Base-by-base conservation (phyloP, 2,888 invertebrate genomes). In the Dynastes maya region DNA sequence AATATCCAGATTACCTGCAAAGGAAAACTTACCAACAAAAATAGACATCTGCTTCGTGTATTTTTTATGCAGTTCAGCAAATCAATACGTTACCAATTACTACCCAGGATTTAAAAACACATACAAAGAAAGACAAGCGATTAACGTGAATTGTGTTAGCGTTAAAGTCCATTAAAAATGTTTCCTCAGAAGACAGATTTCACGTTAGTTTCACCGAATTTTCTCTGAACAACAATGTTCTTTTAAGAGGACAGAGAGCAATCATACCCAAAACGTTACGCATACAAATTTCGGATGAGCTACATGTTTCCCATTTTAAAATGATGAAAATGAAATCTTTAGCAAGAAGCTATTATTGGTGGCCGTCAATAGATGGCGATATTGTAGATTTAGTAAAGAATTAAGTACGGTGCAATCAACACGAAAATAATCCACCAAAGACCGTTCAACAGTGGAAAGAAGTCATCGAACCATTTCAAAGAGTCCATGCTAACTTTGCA, bases 371-470 rank as follows among this genome's bases (percentile, higher is more conserved):
- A 0, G 76, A 78, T 55, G 9, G 9, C 16, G 0, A 16, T 16
- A 16, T 16, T 16, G 16, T 16, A 16, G 77, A 81, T 29, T 77
- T 65, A 65, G 55, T 13, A 49, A 55, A 13, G 79, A 80, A 63
- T 72, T 68, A 40, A 4, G 5, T 16, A 40, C 37, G 37, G 13
- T 68, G 68, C 22, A 32, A 65, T 27, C 9, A 65, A 22, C 37
- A 63, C n/a, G 53, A 22, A 64, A 53, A 77, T n/a, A 80, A 68
- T 80, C 78, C 55, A 76, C 82, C 65, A 80, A 78, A 51, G 68
- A 16, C 45, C 68, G 61, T 64, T 74, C 37, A 37, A 4, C 37
- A 2, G 3, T 37, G 5, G 37, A 5, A 4, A 37, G 37, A 5
- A 37, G 37, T 80, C 27, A 16, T 22, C 29, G 13, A 13, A 53